Evolutionary conservation across 2,888 invertebrate genomes (phyloP).

Genomic region (Therioaphis trifolii): DNA sequence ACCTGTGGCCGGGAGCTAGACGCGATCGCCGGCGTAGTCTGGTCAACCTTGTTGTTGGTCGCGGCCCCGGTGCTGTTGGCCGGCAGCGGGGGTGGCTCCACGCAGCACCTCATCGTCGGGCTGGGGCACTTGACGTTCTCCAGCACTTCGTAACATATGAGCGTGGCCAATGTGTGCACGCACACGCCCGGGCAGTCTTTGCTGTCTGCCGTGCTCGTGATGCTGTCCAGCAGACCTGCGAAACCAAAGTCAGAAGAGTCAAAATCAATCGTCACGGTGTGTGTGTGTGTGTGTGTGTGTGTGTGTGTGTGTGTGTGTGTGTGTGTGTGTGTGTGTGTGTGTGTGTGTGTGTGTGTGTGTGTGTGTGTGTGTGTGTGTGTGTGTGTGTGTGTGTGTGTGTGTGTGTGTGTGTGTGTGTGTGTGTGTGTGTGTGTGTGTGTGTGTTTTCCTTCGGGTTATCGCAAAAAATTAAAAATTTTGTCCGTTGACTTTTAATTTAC

Average conservation of each 20-base stretch:
- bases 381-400: too few species aligned
- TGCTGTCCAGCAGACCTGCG: constrained; percentile 83
- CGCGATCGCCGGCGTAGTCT: constrained; percentile 60
- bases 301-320: too few species aligned
- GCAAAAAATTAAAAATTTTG: too few species aligned
- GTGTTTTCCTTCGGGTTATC: too few species aligned
- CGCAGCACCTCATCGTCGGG: constrained; percentile 85
- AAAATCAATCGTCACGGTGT: too few species aligned
- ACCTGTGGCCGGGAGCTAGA: constrained; percentile 35
- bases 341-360: too few species aligned
- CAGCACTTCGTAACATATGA: constrained; percentile 86
- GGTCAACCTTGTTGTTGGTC: constrained; percentile 65
- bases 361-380: too few species aligned
- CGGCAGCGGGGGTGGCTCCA: constrained; percentile 73
- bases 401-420: too few species aligned
- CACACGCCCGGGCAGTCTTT: constrained; percentile 91
- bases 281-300: too few species aligned
- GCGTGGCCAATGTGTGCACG: constrained; percentile 84
- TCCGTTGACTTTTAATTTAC: too few species aligned
- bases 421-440: too few species aligned
- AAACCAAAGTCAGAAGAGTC: neutral
- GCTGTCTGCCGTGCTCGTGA: constrained; percentile 85
- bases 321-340: too few species aligned
- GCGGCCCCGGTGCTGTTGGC: constrained; percentile 62
- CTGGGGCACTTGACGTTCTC: constrained; percentile 85